These are phyloP conservation scores for Drosophila atroscutellata DNA, from an alignment of 2,888 invertebrate species.

Conservation along the genomic window DNA sequence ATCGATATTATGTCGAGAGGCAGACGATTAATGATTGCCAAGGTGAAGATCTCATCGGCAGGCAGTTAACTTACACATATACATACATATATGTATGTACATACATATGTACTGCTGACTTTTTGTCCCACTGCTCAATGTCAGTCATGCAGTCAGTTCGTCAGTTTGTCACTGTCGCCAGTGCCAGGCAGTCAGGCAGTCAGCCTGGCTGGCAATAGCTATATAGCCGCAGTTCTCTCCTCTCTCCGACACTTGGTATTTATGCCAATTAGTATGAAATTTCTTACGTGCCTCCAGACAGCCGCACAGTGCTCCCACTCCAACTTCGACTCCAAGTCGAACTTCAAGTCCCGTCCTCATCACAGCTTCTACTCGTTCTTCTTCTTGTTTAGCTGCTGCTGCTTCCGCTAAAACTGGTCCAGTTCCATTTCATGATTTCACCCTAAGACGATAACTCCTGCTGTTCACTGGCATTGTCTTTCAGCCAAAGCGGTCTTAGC, in stretches of 20 bases:
- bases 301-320: slow-evolving; percentile 20
- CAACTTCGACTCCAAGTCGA: slow-evolving; percentile 36
- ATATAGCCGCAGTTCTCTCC: slow-evolving; percentile 22
- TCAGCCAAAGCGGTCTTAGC: slow-evolving; percentile 65
- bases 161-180: slow-evolving; percentile 69
- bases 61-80: slow-evolving; percentile 41
- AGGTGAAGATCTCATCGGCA: slow-evolving; percentile 83
- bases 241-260: slow-evolving; percentile 83
- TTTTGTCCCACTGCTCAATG: slow-evolving; percentile 66
- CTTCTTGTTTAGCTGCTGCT: slow-evolving; percentile 30
- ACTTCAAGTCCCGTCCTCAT: slow-evolving; percentile 39
- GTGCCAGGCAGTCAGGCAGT: slow-evolving; percentile 13
- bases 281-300: slow-evolving; percentile 82
- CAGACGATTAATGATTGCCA: slow-evolving; percentile 84
- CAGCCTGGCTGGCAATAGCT: slow-evolving; percentile 17
- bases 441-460: slow-evolving; percentile 69
- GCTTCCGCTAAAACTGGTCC: slow-evolving; percentile 84
- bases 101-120: slow-evolving; percentile 25
- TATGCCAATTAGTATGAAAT: slow-evolving; percentile 85
- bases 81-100: slow-evolving; percentile 1
- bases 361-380: slow-evolving; percentile 34
- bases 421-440: slow-evolving; percentile 76
- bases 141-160: slow-evolving; percentile 68
- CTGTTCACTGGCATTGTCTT: slow-evolving; percentile 49
- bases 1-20: slow-evolving; percentile 83